Percentiles rank a stretch among this genome's conserved stretches.
These are phyloP conservation scores for Turritopsis dohrnii DNA, from an alignment of 30 jellyfish, hydroid and myxozoan species.

Conservation along the genomic window DNA sequence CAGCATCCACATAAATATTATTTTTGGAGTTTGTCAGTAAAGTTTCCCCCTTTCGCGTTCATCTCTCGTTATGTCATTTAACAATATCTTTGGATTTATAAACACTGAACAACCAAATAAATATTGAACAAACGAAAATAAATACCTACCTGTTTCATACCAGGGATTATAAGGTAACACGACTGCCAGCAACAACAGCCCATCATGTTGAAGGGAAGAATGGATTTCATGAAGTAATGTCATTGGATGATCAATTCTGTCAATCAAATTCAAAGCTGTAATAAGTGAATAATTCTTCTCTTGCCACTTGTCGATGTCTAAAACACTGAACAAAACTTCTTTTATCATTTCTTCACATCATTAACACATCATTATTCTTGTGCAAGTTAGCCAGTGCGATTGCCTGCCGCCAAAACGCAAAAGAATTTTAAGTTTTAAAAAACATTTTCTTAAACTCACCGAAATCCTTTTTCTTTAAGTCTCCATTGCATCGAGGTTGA, in stretches of 20 bases:
- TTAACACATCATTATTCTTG: no score
- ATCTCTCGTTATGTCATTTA: no score
- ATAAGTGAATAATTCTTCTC: conserved; percentile 50
- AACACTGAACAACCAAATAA: background rate
- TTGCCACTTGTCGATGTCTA: conserved; percentile 79
- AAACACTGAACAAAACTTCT: conserved; percentile 43
- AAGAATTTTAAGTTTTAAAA: no score
- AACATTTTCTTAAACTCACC: conserved; percentile 32
- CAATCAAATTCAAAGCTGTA: conserved; percentile 55
- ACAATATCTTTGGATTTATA: no score
- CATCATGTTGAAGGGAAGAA: conserved; percentile 44
- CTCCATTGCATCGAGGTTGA: conserved; percentile 80
- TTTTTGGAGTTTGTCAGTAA: no score
- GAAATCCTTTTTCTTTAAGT: conserved; percentile 65
- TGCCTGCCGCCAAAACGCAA: no score
- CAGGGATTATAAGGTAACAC: conserved; percentile 87
- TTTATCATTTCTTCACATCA: no score
- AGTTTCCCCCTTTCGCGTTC: no score
- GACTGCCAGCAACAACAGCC: conserved; percentile 60
- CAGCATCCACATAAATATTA: no score
- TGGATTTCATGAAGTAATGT: conserved; percentile 47
- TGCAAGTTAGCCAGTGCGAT: no score
- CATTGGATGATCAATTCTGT: conserved; percentile 58
- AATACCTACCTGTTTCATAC: conserved; percentile 63
- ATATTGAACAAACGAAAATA: background rate